Evolutionary conservation across 1,140 invertebrate genomes (phyloP).

Genomic region (Dreissena polymorpha): DNA sequence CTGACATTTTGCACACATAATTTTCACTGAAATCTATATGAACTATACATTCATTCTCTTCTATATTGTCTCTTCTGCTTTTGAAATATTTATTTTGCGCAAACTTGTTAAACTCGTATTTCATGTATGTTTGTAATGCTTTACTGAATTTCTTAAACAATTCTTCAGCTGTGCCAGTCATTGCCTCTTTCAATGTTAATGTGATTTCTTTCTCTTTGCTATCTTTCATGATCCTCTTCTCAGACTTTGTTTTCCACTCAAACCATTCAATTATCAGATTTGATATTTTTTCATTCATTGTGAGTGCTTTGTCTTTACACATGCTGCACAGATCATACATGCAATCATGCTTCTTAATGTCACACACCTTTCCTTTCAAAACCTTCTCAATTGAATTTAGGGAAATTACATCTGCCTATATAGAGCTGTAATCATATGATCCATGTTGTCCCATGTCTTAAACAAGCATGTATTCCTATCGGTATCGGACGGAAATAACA

Average conservation of each 20-base stretch:
- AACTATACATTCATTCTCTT: conserved; percentile 53
- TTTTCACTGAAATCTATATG: conserved; percentile 62
- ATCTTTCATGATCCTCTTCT: background rate
- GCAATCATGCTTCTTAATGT: too few species aligned
- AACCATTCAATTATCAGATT: too few species aligned
- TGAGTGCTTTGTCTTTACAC: too few species aligned
- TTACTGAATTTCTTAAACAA: background rate
- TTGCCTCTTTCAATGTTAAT: conserved; percentile 10
- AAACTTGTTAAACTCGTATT: background rate
- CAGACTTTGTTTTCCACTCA: background rate
- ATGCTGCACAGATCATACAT: too few species aligned
- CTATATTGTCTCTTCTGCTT: too few species aligned
- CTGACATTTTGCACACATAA: conserved; percentile 39
- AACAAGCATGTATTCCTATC: conserved; percentile 28
- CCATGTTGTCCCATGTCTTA: conserved; percentile 17
- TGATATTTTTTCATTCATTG: too few species aligned
- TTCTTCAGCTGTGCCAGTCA: background rate
- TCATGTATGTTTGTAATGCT: background rate
- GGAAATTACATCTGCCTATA: background rate
- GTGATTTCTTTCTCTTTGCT: background rate
- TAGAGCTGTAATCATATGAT: too few species aligned
- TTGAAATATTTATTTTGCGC: conserved; percentile 1
- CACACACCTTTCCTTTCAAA: conserved; percentile 17
- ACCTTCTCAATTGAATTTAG: background rate
- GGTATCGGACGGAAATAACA: background rate